Evolutionary conservation across 2,888 invertebrate species (phyloP).

Genomic region (Campopleginae sp.): DNA sequence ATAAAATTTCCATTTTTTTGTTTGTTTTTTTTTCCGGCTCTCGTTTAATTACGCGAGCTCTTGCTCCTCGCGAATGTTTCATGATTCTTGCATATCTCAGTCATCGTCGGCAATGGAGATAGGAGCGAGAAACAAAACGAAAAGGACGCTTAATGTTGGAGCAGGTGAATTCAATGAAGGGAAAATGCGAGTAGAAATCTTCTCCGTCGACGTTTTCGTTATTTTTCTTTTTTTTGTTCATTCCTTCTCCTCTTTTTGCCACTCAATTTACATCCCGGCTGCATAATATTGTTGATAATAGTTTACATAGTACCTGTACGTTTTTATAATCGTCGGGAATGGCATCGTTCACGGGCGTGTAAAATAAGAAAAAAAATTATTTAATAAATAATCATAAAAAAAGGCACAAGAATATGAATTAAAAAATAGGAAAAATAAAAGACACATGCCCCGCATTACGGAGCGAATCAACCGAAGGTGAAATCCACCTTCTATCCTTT

Average conservation of each 20-base stretch:
- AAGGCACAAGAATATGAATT: background rate
- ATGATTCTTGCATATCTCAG: conserved; percentile 20
- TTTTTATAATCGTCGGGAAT: background rate
- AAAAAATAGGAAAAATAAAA: conserved; percentile 26
- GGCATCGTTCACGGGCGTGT: conserved; percentile 14
- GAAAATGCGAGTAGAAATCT: background rate
- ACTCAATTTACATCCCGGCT: background rate
- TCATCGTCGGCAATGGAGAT: background rate
- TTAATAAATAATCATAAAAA: conserved; percentile 8
- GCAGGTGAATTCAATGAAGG: background rate
- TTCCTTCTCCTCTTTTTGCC: background rate
- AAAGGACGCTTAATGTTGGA: background rate
- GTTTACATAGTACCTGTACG: background rate
- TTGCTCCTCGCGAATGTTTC: conserved; percentile 4
- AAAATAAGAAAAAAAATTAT: background rate
- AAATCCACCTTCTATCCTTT: conserved; percentile 66
- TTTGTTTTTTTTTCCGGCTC: conserved; percentile 3
- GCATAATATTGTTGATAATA: conserved; percentile 19
- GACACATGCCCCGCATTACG: conserved; percentile 15
- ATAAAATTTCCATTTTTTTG: background rate
- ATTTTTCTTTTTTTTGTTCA: background rate
- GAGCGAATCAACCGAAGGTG: conserved; percentile 66
- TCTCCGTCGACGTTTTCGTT: background rate
- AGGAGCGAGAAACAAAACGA: background rate
- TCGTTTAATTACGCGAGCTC: conserved; percentile 33